Percentiles rank a stretch among this genome's conserved stretches.
Conservation (phyloP, 2,113 vertebrate genomes). For the Xiphorhynchus elegans region DNA sequence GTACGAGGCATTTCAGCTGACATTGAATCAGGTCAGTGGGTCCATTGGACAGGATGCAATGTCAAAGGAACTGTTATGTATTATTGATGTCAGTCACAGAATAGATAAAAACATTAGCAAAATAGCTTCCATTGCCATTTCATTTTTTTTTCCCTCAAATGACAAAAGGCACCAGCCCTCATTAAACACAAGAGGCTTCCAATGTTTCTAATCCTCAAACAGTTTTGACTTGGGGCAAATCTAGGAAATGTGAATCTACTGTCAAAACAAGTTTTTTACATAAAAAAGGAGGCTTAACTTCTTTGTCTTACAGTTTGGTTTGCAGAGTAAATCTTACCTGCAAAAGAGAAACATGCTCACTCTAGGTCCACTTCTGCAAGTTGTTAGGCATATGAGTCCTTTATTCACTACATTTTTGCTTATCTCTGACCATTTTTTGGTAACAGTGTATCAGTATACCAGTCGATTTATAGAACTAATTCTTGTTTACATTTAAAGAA, state of each 20-base stretch:
- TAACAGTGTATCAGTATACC: background rate
- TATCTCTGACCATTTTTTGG: background rate
- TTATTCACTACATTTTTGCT: background rate
- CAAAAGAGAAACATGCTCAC: background rate
- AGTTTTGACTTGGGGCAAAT: background rate
- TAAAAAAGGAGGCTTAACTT: background rate
- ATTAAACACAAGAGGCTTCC: constrained; percentile 15
- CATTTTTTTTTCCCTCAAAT: constrained; percentile 52
- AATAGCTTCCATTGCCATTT: constrained; percentile 77
- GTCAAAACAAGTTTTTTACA: background rate
- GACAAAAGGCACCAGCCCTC: constrained; percentile 53
- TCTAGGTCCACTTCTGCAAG: background rate
- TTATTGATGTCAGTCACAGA: constrained; percentile 79
- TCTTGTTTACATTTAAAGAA: constrained; percentile 1
- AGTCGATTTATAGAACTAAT: background rate
- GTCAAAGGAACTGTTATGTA: constrained; percentile 79
- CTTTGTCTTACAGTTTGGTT: background rate
- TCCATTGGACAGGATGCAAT: constrained; percentile 77
- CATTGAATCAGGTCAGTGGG: constrained; percentile 82
- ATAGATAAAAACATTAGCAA: constrained; percentile 80
- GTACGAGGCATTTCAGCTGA: constrained; percentile 71
- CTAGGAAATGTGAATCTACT: background rate
- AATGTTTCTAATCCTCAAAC: background rate
- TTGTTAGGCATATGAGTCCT: background rate
- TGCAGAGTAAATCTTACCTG: background rate